Conservation (phyloP, 2,797 vertebrate species). For the Psittacula derbiana region DNA sequence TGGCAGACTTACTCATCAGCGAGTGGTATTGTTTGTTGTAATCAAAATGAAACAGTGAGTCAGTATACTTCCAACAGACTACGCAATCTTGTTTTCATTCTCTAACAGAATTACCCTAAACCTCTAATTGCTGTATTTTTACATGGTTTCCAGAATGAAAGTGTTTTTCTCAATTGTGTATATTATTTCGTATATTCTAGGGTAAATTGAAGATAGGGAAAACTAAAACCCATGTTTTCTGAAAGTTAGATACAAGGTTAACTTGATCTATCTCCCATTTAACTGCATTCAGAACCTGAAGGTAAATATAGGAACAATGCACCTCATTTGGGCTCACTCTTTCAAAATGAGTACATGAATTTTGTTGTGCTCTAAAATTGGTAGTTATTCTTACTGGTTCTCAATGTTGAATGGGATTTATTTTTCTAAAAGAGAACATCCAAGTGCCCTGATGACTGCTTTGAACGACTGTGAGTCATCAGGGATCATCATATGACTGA, state of each 20-base stretch:
- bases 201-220: not conserved
- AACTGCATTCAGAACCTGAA: not conserved
- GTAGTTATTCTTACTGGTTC: not conserved
- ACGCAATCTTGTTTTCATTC: not conserved
- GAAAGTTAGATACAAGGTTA: not conserved
- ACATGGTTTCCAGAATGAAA: not conserved
- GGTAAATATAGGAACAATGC: not conserved
- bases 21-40: not conserved
- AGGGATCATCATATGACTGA: not conserved
- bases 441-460: fast-evolving
- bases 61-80: not conserved
- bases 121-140: not conserved
- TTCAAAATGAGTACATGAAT: not conserved
- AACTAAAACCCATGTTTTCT: not conserved
- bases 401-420: not conserved
- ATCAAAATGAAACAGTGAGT: not conserved
- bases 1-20: not conserved
- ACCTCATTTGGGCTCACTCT: not conserved
- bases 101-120: not conserved
- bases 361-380: not conserved
- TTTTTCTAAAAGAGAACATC: not conserved
- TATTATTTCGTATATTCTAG: not conserved
- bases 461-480: not conserved
- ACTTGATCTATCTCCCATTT: not conserved
- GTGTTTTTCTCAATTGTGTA: not conserved